Evolutionary conservation across 2,113 vertebrate species (phyloP).

Genomic region (Pachycephala philippinensis): DNA sequence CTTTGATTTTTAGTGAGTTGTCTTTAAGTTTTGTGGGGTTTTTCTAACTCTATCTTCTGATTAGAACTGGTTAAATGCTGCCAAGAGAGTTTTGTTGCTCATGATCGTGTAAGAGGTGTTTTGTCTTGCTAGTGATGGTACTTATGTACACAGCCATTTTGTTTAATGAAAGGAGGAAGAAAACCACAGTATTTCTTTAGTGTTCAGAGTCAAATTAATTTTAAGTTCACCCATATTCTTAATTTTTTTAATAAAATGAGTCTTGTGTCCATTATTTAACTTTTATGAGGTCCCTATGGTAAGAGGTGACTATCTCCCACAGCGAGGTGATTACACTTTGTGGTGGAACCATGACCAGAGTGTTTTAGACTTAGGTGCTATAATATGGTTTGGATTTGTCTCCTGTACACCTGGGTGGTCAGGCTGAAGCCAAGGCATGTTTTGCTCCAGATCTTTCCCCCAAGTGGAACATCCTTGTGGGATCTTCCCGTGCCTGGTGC

Average conservation of each 20-base stretch:
- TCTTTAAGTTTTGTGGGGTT: not conserved
- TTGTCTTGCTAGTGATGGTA: not conserved
- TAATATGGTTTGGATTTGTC: not conserved
- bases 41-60: not conserved
- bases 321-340: not conserved
- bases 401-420: not conserved
- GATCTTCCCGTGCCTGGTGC: not conserved
- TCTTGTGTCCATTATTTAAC: not conserved
- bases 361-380: not conserved
- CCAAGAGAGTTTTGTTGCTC: not conserved
- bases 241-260: not conserved
- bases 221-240: not conserved
- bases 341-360: not conserved
- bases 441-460: not conserved
- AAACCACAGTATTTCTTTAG: not conserved
- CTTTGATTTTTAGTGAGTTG: not conserved
- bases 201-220: not conserved
- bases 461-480: fast-evolving
- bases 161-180: not conserved
- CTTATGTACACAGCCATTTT: not conserved
- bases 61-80: not conserved
- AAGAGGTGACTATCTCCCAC: not conserved
- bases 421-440: not conserved
- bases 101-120: not conserved
- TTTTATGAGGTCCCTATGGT: fast-evolving